These are phyloP conservation scores for Petrolisthes manimaculis DNA, from an alignment of 2,888 invertebrate species.

Conservation along the genomic window DNA sequence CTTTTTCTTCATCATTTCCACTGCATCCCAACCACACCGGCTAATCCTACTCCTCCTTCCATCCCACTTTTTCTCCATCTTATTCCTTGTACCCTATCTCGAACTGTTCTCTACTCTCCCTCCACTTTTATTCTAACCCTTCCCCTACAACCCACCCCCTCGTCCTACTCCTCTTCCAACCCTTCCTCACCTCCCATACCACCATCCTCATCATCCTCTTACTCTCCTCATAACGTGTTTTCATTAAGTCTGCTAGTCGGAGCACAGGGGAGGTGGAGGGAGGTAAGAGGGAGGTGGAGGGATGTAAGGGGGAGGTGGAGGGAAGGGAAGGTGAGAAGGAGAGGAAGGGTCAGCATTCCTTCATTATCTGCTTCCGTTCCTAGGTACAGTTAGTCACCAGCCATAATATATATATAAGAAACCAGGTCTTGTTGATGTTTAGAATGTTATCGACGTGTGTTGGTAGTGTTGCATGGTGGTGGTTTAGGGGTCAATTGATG, in stretches of 20 bases:
- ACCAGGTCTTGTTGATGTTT: no score
- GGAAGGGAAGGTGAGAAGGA: not conserved
- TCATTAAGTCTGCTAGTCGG: not conserved
- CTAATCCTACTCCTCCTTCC: no score
- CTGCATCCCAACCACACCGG: no score
- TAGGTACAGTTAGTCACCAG: no score
- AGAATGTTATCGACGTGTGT: no score
- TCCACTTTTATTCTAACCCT: not conserved
- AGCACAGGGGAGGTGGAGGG: not conserved
- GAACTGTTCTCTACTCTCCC: constrained; percentile 7
- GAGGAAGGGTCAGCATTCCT: not conserved
- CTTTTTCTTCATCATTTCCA: no score
- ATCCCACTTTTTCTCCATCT: no score
- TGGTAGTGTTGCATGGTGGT: no score
- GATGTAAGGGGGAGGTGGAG: not conserved
- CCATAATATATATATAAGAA: no score
- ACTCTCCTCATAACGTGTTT: not conserved
- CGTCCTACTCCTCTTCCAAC: not conserved
- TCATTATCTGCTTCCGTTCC: no score
- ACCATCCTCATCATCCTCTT: not conserved
- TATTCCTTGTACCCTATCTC: no score
- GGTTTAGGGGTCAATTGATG: no score
- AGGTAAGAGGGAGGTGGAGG: constrained; percentile 11
- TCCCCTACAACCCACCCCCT: not conserved
- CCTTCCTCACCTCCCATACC: not conserved